Evolutionary conservation across 2,113 vertebrate genomes (phyloP).

Genomic region (Picathartes gymnocephalus): DNA sequence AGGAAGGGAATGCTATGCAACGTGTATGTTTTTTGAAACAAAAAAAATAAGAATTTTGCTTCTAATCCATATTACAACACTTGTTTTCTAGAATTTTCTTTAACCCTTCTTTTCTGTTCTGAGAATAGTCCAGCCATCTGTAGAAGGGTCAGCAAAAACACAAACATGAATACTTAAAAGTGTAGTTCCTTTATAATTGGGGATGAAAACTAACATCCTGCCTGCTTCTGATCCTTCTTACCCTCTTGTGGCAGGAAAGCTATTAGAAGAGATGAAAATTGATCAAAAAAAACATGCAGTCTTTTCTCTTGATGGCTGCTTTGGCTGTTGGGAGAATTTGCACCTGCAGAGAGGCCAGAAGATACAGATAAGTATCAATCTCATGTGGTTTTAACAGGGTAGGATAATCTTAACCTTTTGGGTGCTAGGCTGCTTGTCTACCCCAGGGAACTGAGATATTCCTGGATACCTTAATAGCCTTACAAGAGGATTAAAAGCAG

Average conservation of each 20-base stretch:
- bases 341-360: neutral
- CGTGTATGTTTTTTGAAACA: neutral
- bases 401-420: neutral
- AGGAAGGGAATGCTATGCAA: neutral
- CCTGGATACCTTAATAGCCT: neutral
- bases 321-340: neutral
- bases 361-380: neutral
- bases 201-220: neutral
- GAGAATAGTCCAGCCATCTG: neutral
- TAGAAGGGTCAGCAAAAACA: neutral
- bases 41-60: neutral
- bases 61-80: neutral
- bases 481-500: constrained; percentile 11
- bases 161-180: neutral
- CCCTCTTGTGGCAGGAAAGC: neutral
- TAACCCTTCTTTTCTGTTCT: neutral
- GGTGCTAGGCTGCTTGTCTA: neutral
- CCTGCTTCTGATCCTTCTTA: neutral
- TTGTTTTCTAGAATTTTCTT: neutral
- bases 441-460: neutral
- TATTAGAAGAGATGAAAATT: constrained; percentile 21
- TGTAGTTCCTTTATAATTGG: neutral
- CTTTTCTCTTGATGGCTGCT: neutral
- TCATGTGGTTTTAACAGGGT: neutral
- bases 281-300: neutral